phyloP scores from a whole-genome alignment of 2,113 vertebrate species.

The Seriola dumerili region DNA sequence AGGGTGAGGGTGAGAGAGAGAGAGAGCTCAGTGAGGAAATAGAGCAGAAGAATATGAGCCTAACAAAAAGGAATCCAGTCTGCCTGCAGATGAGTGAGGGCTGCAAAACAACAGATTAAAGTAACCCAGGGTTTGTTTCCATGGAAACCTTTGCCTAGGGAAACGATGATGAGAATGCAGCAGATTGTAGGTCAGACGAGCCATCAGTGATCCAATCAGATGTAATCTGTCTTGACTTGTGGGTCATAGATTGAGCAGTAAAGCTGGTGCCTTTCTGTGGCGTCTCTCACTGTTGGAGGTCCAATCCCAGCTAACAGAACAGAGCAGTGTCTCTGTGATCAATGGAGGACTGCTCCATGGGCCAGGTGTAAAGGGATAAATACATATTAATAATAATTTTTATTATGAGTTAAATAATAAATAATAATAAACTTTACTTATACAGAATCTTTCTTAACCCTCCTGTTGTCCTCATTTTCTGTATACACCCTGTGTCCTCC shows the following conservation, averaged over 20 bases:
- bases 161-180: slow-evolving; percentile 66
- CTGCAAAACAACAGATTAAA: slow-evolving; percentile 83
- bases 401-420: too few relatives aligned
- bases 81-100: slow-evolving; percentile 81
- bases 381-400: background rate
- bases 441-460: too few relatives aligned
- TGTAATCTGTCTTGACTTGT: slow-evolving; percentile 82
- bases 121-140: slow-evolving; percentile 82
- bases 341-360: background rate
- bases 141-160: slow-evolving; percentile 85
- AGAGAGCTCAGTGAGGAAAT: slow-evolving; percentile 75
- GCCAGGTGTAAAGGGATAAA: background rate
- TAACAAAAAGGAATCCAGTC: slow-evolving; percentile 84
- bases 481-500: too few relatives aligned
- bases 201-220: slow-evolving; percentile 81
- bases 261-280: slow-evolving; percentile 65
- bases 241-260: slow-evolving; percentile 76
- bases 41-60: slow-evolving; percentile 86
- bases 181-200: slow-evolving; percentile 86
- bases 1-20: background rate
- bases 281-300: slow-evolving; percentile 38
- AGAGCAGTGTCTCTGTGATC: background rate
- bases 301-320: background rate
- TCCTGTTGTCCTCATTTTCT: too few relatives aligned
- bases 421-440: too few relatives aligned